Evolutionary conservation across 2,888 invertebrate species (phyloP), one percentile per base, ranked within the genome.

Genomic region (Eristalis tenax): DNA sequence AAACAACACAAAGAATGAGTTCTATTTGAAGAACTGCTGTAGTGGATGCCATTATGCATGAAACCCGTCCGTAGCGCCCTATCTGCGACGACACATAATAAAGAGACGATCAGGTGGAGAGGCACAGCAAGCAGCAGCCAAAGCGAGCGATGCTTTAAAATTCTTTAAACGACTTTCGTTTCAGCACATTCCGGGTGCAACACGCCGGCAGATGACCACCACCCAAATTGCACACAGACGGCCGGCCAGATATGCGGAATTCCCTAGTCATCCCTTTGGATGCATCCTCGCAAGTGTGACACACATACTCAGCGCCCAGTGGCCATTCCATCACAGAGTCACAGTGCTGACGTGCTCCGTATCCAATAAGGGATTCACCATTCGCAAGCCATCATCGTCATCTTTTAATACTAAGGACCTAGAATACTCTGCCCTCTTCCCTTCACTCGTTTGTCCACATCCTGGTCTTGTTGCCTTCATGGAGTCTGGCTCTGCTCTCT

Each of bases 341-440:
- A 77, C 32, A 32, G 32, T 32, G 76, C 77, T 77, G 77, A 74
- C 82, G 69, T 85, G 82, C 74, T 81, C 56, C 76, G 73, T 82
- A 82, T 85, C 82, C 82, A 85, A 85, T 85, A 82, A 85, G 85
- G 77, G 73, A 82, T 81, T 74, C 76, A 85, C 61, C 57, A 71
- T 77, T 71, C 73, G 76, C 68, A 76, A 71, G 61, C 76, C 85
- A 85, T 77, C 85, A 73, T 81, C 77, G 81, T 77, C 85, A 73
- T 81, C 77, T 81, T 81, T 76, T 85, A 85, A 85, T 77, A 64
- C 76, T 66, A 70, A 85, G 43, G 73, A 82, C 77, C 57, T 65
- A 66, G 23, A 59, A 6, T 61, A 57, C 68, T 18, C 65, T 8
- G 23, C 1, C n/a, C 10, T 35, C 43, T 11, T 66, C 13, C 11